phyloP scores from a whole-genome alignment of 2,888 invertebrate genomes.

The Trypoxylon attenuatum region DNA sequence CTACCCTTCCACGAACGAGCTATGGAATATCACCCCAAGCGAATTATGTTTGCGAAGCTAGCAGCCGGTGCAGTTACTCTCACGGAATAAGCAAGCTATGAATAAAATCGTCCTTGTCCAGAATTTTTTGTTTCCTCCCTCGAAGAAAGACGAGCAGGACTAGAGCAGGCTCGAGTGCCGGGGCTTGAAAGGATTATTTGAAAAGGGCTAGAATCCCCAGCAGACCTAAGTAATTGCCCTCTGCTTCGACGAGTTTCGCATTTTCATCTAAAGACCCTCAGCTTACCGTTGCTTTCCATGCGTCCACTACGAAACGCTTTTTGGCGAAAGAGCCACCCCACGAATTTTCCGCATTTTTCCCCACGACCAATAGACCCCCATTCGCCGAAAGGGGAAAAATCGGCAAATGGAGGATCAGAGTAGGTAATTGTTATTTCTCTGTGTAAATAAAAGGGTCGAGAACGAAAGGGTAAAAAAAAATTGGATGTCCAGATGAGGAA shows the following conservation, averaged over 20 bases:
- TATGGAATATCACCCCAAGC: neutral
- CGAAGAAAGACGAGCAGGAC: slow-evolving; percentile 1
- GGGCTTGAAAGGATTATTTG: slow-evolving; percentile 36
- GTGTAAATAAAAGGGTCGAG: too few species aligned
- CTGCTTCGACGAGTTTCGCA: slow-evolving; percentile 24
- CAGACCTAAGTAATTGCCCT: slow-evolving; percentile 43
- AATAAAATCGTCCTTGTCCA: slow-evolving; percentile 14
- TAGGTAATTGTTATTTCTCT: too few species aligned
- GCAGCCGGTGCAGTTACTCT: slow-evolving; percentile 3
- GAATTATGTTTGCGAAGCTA: neutral
- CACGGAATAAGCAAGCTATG: slow-evolving; percentile 9
- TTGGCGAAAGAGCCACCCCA: neutral
- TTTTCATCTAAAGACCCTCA: slow-evolving; percentile 7
- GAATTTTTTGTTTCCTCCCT: too few species aligned
- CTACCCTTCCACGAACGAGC: neutral
- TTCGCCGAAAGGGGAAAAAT: too few species aligned
- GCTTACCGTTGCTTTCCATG: too few species aligned
- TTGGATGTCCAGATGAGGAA: slow-evolving; percentile 9
- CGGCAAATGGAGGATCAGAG: too few species aligned
- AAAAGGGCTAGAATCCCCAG: slow-evolving; percentile 20
- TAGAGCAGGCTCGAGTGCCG: slow-evolving; percentile 21
- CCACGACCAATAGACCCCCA: neutral
- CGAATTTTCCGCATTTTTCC: neutral
- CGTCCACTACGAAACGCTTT: neutral
- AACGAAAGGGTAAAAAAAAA: neutral